A percentile compares a stretch with the other conserved stretches of the same genome.
Evolutionary conservation across 2,797 vertebrate species (phyloP).

Genomic region (Halcyon leucocephala): DNA sequence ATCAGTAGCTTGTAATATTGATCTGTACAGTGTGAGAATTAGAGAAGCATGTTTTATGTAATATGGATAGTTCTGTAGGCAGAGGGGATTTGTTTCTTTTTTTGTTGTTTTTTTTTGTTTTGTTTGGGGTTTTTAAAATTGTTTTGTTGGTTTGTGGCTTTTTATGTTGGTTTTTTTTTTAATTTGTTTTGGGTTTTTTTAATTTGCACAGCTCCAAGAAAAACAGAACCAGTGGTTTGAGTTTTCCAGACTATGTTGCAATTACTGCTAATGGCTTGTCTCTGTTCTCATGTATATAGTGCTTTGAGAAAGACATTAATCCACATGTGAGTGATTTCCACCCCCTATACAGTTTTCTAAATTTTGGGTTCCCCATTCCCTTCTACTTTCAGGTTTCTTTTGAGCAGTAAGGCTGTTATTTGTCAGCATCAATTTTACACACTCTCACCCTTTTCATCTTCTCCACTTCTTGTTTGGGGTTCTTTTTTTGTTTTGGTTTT

Average conservation of each 20-base stretch:
- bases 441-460: not conserved
- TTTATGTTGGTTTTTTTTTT: no score
- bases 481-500: no score
- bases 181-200: not conserved
- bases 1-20: not conserved
- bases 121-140: no score
- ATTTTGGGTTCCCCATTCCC: not conserved
- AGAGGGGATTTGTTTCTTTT: no score
- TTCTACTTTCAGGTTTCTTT: not conserved
- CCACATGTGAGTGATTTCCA: not conserved
- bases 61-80: not conserved
- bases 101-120: no score
- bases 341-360: not conserved
- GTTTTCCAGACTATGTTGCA: not conserved
- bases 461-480: not conserved
- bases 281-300: not conserved
- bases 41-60: not conserved
- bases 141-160: no score
- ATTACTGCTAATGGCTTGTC: not conserved
- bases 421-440: not conserved
- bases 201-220: not conserved
- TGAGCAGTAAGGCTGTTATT: not conserved
- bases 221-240: not conserved
- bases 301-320: not conserved
- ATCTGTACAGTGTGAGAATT: not conserved